Percentiles rank a stretch among this genome's conserved stretches.
phyloP scores from a whole-genome alignment of 2,797 vertebrate genomes.

The Liparis tanakae region DNA sequence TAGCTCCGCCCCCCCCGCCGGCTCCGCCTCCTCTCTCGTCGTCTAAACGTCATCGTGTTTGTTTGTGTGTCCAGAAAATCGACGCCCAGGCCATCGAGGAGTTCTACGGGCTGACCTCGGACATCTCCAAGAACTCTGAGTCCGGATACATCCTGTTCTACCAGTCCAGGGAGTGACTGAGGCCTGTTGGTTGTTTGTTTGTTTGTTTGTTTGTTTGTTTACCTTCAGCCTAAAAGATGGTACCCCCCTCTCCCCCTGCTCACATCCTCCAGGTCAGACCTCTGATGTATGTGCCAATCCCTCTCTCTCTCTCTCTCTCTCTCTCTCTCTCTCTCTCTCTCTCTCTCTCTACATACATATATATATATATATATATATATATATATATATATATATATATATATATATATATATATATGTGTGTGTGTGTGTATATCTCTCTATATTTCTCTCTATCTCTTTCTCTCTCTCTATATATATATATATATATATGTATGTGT shows the following conservation, averaged over 20 bases:
- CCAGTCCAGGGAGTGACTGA: slow-evolving; percentile 94
- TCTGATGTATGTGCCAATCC: slow-evolving; percentile 76
- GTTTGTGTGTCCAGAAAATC: slow-evolving; percentile 89
- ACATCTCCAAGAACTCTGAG: slow-evolving; percentile 99
- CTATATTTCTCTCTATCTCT: too few relatives aligned
- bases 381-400: too few relatives aligned
- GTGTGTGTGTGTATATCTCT: too few relatives aligned
- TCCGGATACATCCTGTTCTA: slow-evolving; percentile 99
- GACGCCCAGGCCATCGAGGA: slow-evolving; percentile 99
- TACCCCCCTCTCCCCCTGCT: slow-evolving; percentile 26
- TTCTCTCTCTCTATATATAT: slow-evolving; percentile 1
- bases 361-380: too few relatives aligned
- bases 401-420: too few relatives aligned
- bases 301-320: slow-evolving; percentile 15
- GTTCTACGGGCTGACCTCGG: slow-evolving; percentile 98
- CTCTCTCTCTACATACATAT: too few relatives aligned
- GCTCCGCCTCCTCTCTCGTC: neutral
- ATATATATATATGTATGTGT: too few relatives aligned
- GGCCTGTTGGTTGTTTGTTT: too few relatives aligned
- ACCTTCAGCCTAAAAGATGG: slow-evolving; percentile 43
- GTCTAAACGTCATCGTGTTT: slow-evolving; percentile 12
- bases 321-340: slow-evolving; percentile 23
- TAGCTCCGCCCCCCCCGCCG: neutral
- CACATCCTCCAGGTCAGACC: slow-evolving; percentile 36
- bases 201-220: neutral